Evolutionary conservation across 2,797 vertebrate species (phyloP).

Genomic region (Galaxias olidus): DNA sequence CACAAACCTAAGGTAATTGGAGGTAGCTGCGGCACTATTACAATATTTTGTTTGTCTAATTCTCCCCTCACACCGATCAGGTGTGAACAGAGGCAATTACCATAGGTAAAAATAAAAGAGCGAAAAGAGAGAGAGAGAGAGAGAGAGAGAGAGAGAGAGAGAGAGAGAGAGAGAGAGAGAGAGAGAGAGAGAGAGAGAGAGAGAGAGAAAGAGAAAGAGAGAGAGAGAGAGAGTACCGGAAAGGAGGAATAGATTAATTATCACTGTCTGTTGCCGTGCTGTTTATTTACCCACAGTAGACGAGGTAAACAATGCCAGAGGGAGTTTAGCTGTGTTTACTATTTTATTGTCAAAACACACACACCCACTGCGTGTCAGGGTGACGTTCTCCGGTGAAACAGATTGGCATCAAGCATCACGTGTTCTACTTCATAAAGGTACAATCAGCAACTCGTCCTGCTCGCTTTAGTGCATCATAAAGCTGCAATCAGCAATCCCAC

Average conservation of each 20-base stretch:
- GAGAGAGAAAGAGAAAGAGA: too few relatives aligned
- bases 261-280: neutral
- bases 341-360: conserved; percentile 36
- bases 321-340: conserved; percentile 39
- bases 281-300: conserved; percentile 3
- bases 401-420: too few relatives aligned
- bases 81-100: conserved; percentile 33
- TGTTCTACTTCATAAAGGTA: too few relatives aligned
- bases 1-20: conserved; percentile 47
- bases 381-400: conserved; percentile 31
- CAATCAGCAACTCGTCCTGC: too few relatives aligned
- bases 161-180: too few relatives aligned
- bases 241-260: conserved; percentile 32
- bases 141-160: conserved; percentile 20
- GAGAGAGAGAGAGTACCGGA: conserved; percentile 13
- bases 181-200: too few relatives aligned
- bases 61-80: conserved; percentile 34
- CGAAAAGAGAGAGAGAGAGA: conserved; percentile 18
- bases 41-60: conserved; percentile 58
- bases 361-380: conserved; percentile 25
- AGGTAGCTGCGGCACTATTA: conserved; percentile 47
- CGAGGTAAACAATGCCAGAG: conserved; percentile 35
- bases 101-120: conserved; percentile 32
- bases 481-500: too few relatives aligned
- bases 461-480: too few relatives aligned